A percentile compares a stretch with the other conserved stretches of the same genome.
These are phyloP conservation scores for Drosophila bipectinata DNA, from an alignment of 1,140 invertebrate species.

Conservation along the genomic window DNA sequence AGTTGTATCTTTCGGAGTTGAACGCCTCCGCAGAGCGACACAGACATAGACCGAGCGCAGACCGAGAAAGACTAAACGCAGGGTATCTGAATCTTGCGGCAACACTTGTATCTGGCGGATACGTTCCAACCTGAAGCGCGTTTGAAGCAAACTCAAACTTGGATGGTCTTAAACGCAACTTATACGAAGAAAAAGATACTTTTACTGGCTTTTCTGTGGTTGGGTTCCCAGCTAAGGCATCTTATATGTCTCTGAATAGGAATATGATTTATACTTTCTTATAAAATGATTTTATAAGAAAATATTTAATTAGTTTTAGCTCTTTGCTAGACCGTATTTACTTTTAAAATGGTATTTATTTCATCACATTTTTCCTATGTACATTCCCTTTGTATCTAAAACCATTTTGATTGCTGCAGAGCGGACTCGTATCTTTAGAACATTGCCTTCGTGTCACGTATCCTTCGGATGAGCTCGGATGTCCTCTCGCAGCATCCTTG, in stretches of 20 bases:
- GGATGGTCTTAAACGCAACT: background rate
- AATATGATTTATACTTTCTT: background rate
- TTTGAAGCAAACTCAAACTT: conserved; percentile 52
- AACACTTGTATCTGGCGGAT: conserved; percentile 12
- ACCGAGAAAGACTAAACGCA: conserved; percentile 68
- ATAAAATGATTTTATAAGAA: background rate
- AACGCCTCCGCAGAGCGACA: conserved; percentile 26
- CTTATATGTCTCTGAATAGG: background rate
- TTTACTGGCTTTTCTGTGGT: conserved; percentile 23
- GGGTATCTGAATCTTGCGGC: conserved; percentile 17
- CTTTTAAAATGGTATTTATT: background rate
- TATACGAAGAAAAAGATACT: conserved; percentile 14
- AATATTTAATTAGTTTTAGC: background rate
- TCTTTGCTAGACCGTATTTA: background rate
- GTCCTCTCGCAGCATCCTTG: conserved; percentile 54
- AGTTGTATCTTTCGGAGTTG: conserved; percentile 14
- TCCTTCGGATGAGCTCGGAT: background rate
- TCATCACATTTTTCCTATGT: conserved; percentile 16
- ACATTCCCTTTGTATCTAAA: conserved; percentile 52
- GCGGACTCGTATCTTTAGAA: conserved; percentile 54
- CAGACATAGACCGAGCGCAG: conserved; percentile 57
- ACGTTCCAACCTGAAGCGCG: background rate
- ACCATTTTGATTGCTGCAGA: conserved; percentile 39
- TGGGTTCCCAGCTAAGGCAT: conserved; percentile 37
- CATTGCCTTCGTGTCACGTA: conserved; percentile 53